A percentile compares a stretch with the other conserved stretches of the same genome.
phyloP scores from a whole-genome alignment of 2,113 vertebrate genomes.

The Corydoras maculifer region DNA sequence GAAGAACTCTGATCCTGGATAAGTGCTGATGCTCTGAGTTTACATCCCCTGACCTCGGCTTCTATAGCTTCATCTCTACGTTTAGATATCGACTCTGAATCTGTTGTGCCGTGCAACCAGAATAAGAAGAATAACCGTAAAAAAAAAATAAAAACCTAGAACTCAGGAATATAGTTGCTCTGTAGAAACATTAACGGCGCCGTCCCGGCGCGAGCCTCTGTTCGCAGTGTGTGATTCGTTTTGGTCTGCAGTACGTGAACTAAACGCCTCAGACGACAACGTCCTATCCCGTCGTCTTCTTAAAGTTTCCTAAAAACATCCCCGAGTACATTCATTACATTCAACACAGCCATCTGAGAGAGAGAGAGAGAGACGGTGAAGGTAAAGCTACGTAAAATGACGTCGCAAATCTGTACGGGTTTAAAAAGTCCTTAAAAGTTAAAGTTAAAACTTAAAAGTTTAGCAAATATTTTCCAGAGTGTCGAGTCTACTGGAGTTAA shows the following conservation, averaged over 20 bases:
- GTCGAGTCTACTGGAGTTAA: no score
- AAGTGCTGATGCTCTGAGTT: not conserved
- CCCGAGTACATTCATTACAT: slow-evolving; percentile 67
- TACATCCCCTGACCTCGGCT: slow-evolving; percentile 46
- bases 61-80: not conserved
- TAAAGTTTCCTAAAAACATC: slow-evolving; percentile 48
- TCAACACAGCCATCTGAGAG: slow-evolving; percentile 79
- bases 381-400: not conserved
- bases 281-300: slow-evolving; percentile 49
- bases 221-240: slow-evolving; percentile 47
- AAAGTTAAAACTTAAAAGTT: no score
- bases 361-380: slow-evolving; percentile 40
- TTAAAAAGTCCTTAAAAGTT: no score
- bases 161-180: slow-evolving; percentile 47
- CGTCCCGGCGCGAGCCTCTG: slow-evolving; percentile 67
- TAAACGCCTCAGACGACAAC: slow-evolving; percentile 80
- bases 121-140: slow-evolving; percentile 19
- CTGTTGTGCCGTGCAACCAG: slow-evolving; percentile 4
- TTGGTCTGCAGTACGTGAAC: slow-evolving; percentile 64
- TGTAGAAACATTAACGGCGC: slow-evolving; percentile 87
- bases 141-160: slow-evolving; percentile 13
- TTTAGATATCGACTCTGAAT: slow-evolving; percentile 3
- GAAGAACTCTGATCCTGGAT: not conserved
- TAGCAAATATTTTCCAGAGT: no score
- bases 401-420: no score